Conservation (phyloP, 2,888 invertebrate species). For the Tiliacea aurago region DNA sequence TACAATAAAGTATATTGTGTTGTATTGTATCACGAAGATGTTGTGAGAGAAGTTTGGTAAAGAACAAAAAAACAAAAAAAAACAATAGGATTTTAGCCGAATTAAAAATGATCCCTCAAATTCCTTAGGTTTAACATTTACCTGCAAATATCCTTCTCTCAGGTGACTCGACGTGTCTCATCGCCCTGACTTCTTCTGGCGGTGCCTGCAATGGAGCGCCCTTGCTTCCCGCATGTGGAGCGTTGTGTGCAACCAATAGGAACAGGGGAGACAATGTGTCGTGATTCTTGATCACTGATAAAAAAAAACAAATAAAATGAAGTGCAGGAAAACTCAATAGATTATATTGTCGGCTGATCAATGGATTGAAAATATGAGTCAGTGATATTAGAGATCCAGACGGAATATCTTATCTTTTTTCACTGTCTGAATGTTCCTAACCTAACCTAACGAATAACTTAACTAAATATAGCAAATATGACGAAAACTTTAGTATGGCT, state of each 20-base stretch:
- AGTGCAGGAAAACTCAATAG: neutral
- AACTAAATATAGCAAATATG: neutral
- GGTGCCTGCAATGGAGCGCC: conserved; percentile 94
- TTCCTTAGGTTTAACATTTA: conserved; percentile 72
- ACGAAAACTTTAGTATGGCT: neutral
- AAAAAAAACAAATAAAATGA: conserved; percentile 34
- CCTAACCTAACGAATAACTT: neutral
- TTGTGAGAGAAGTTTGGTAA: neutral
- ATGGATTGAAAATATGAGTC: neutral
- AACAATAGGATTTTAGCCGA: neutral
- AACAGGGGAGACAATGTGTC: conserved; percentile 92
- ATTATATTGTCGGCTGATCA: neutral
- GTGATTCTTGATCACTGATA: conserved; percentile 90
- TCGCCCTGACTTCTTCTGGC: conserved; percentile 91
- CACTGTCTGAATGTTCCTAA: neutral
- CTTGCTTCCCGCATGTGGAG: conserved; percentile 94
- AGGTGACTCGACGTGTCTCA: conserved; percentile 92
- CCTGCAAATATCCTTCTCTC: conserved; percentile 94
- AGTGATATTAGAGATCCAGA: neutral
- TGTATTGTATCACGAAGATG: neutral
- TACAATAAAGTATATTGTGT: neutral
- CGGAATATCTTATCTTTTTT: neutral
- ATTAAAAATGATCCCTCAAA: neutral
- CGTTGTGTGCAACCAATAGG: conserved; percentile 94
- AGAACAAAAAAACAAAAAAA: neutral